These are phyloP conservation scores for Drosophila kohkoa DNA, from an alignment of 1,140 invertebrate genomes.

Conservation along the genomic window DNA sequence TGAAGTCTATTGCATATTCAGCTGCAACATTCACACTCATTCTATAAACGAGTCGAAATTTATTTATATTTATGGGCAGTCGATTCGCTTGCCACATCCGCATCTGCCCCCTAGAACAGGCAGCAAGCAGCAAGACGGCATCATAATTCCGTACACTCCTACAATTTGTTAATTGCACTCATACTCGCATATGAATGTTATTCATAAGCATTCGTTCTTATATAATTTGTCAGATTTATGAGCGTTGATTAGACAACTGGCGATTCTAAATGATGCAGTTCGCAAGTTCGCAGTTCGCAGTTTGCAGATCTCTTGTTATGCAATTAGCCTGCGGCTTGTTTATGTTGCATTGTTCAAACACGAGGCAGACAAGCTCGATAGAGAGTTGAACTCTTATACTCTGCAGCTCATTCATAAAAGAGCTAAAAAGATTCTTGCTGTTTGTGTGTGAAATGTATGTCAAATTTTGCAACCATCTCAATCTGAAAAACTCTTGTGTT, in stretches of 20 bases:
- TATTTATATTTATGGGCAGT: constrained; percentile 30
- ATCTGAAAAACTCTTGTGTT: constrained; percentile 34
- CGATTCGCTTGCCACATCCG: constrained; percentile 65
- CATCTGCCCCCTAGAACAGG: constrained; percentile 58
- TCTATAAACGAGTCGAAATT: constrained; percentile 16
- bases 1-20: constrained; percentile 59
- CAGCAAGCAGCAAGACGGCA: constrained; percentile 3
- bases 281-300: constrained; percentile 13
- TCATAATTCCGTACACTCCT: constrained; percentile 74
- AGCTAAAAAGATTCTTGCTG: constrained; percentile 58
- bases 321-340: constrained; percentile 71
- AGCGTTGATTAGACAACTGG: constrained; percentile 65
- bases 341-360: constrained; percentile 71
- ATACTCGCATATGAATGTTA: constrained; percentile 28
- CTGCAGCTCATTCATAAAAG: constrained; percentile 68
- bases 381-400: constrained; percentile 9
- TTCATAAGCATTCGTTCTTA: constrained; percentile 26
- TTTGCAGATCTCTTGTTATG: constrained; percentile 51
- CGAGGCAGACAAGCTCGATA: not conserved
- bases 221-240: constrained; percentile 80
- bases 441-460: constrained; percentile 76
- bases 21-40: constrained; percentile 12
- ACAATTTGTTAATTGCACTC: constrained; percentile 42
- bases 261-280: constrained; percentile 36
- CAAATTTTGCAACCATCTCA: constrained; percentile 80